phyloP scores from a whole-genome alignment of 2,113 vertebrate species.

The Myotis lucifugus region DNA sequence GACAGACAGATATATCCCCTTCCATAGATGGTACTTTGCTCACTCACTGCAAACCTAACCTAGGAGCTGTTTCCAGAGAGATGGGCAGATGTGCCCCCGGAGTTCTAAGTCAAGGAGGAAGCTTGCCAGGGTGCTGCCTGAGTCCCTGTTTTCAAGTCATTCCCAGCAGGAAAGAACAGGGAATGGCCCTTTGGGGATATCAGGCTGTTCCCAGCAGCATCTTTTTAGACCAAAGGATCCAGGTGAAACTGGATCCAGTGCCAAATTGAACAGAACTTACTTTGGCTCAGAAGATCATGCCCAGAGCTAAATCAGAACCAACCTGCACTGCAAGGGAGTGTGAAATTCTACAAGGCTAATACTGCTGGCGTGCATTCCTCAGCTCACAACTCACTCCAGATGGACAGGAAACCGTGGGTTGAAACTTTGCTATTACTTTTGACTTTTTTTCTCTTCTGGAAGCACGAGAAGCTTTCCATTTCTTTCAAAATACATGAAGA shows the following conservation, averaged over 20 bases:
- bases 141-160: neutral
- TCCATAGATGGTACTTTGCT: neutral
- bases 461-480: constrained; percentile 6
- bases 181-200: neutral
- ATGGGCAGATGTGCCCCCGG: neutral
- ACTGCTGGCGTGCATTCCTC: neutral
- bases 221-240: neutral
- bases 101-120: constrained; percentile 3
- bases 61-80: neutral
- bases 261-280: constrained; percentile 1
- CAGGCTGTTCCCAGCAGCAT: neutral
- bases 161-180: neutral
- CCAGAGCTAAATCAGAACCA: constrained; percentile 29
- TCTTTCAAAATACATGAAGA: constrained; percentile 44
- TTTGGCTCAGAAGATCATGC: neutral
- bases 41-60: neutral
- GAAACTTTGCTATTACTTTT: constrained; percentile 29
- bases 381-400: constrained; percentile 46
- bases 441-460: constrained; percentile 26
- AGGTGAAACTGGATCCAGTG: neutral
- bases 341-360: neutral
- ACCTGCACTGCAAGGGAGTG: neutral
- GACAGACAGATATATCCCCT: neutral
- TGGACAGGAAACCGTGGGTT: constrained; percentile 57
- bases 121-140: neutral